Conservation (phyloP, 1,140 invertebrate genomes). For the Hermetia illucens region DNA sequence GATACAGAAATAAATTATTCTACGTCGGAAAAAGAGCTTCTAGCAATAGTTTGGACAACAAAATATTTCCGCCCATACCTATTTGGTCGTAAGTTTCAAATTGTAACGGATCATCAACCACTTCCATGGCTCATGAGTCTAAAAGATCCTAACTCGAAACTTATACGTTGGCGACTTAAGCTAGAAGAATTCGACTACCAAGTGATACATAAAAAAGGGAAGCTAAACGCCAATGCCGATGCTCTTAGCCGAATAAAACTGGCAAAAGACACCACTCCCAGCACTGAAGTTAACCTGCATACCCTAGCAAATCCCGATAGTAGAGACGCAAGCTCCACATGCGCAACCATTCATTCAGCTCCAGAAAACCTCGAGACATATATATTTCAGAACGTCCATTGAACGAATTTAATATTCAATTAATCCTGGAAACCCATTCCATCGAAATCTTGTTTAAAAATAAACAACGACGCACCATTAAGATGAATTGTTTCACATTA, state of each 20-base stretch:
- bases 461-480: neutral
- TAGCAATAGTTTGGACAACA: conserved; percentile 25
- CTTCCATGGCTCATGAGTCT: conserved; percentile 25
- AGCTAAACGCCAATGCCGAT: conserved; percentile 9
- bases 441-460: neutral
- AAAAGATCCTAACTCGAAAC: conserved; percentile 19
- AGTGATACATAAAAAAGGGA: conserved; percentile 19
- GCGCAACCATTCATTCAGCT: neutral
- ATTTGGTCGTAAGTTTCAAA: conserved; percentile 18
- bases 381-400: conserved; percentile 2
- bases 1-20: conserved; percentile 14
- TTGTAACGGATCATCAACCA: conserved; percentile 7
- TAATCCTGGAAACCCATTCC: neutral
- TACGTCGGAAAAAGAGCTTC: conserved; percentile 20
- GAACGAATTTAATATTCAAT: conserved; percentile 4
- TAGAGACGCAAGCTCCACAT: too few relatives aligned
- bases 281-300: neutral
- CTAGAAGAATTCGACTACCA: conserved; percentile 19
- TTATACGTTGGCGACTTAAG: conserved; percentile 13
- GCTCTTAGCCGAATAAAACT: conserved; percentile 10
- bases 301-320: too few relatives aligned
- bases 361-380: neutral
- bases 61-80: conserved; percentile 30
- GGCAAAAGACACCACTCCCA: too few relatives aligned
- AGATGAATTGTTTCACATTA: neutral